Evolutionary conservation across 2,113 vertebrate genomes (phyloP), one percentile per base, ranked within the genome.

Genomic region (Dascyllus trimaculatus): DNA sequence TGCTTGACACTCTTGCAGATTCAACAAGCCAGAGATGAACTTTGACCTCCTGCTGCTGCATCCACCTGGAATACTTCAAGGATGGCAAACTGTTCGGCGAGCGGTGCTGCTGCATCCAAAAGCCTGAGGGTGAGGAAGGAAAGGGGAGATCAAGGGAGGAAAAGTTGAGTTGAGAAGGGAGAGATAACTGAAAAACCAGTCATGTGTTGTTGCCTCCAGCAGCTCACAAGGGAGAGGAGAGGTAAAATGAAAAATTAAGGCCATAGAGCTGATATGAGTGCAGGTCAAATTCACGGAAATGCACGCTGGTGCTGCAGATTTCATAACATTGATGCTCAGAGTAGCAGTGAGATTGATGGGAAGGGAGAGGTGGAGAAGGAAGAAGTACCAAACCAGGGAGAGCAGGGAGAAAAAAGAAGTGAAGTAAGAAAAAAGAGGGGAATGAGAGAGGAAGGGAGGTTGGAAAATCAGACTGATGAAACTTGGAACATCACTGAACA

Each of bases 21-120:
- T 97, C 93, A 96, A 96, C 93, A 96, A 96, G 68, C 80, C 96
- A 76, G 95, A 96, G 90, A 96, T 96, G 94, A 97, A 97, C 93
- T 97, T 96, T 0, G 95, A 97, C 91, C 92, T 95, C 52, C 89
- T 96, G 77, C 93, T 96, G 59, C 4, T 94, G 94, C 83, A 95
- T 97, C 90, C 96, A 96, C 77, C 70, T 80, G 75, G 81, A 89
- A 66, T 84, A 70, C 48, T 82, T 96, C 88, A 96, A 78, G 51
- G 53, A 62, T 0, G 95, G 95, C 25, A 69, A 66, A 54, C 40
- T 67, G 21, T 89, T 69, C 49, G 74, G 38, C 26, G 63, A 59
- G 78, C 46, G 35, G 51, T 71, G 56, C n/a, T 72, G 21, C 45
- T 59, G 66, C 45, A 19, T 51, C 80, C 64, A 60, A 52, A 61